Percentiles rank a stretch among this genome's conserved stretches.
These are phyloP conservation scores for Stenolophus ochropezus DNA, from an alignment of 2,888 invertebrate species.

Conservation along the genomic window DNA sequence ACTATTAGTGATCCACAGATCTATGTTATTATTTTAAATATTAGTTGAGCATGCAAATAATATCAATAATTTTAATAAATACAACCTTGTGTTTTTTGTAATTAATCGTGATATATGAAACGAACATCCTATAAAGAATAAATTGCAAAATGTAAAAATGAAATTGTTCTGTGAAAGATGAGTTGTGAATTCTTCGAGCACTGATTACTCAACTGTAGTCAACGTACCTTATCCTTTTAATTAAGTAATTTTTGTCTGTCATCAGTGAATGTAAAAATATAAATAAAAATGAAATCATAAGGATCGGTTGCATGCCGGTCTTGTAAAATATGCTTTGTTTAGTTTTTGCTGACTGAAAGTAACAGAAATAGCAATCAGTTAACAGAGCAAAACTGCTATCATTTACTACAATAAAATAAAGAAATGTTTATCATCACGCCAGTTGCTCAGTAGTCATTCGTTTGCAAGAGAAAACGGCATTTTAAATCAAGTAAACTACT, in stretches of 20 bases:
- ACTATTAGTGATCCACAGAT: not conserved
- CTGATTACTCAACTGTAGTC: constrained; percentile 1
- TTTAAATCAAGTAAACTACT: not conserved
- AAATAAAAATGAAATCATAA: constrained; percentile 38
- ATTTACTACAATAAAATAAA: not conserved
- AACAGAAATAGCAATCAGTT: constrained; percentile 10
- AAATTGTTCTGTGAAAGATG: not conserved
- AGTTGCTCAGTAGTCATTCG: not conserved
- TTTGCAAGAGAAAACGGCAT: not conserved
- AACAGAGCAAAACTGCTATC: constrained; percentile 6
- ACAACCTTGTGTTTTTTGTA: no score
- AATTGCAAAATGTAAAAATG: not conserved
- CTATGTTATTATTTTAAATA: no score
- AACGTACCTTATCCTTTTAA: constrained; percentile 29
- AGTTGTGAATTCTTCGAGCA: not conserved
- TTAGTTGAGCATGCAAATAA: no score
- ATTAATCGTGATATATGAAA: no score
- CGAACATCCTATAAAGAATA: not conserved
- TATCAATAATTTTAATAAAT: no score
- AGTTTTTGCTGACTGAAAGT: constrained; percentile 24
- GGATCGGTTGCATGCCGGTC: not conserved
- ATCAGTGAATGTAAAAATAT: constrained; percentile 22
- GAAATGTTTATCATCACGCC: not conserved
- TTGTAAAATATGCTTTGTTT: constrained; percentile 14
- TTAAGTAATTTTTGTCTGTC: constrained; percentile 23